phyloP scores from a whole-genome alignment of 1,140 invertebrate species.

The Plutomurus gul region DNA sequence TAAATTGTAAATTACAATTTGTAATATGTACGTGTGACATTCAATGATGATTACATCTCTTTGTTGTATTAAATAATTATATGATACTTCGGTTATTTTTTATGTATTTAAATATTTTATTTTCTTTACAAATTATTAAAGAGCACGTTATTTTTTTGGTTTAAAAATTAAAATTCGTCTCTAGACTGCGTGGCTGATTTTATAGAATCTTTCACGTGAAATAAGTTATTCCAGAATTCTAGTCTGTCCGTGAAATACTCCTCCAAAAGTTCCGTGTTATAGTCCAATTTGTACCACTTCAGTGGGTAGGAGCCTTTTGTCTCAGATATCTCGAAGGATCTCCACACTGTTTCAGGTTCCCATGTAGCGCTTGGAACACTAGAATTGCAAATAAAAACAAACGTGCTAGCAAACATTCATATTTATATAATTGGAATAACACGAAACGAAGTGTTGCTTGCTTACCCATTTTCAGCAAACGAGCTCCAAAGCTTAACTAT shows the following conservation, averaged over 20 bases:
- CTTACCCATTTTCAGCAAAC: constrained; percentile 36
- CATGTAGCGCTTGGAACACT: not conserved
- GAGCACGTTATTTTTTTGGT: too few species aligned
- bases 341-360: constrained; percentile 29
- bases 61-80: too few species aligned
- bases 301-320: constrained; percentile 12
- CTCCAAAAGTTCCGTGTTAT: not conserved
- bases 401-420: too few species aligned
- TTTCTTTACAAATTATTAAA: too few species aligned
- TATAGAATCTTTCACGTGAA: not conserved
- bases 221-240: constrained; percentile 40
- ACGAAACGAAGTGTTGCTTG: not conserved
- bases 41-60: too few species aligned
- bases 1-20: too few species aligned
- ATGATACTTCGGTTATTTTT: too few species aligned
- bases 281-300: constrained; percentile 38
- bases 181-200: not conserved
- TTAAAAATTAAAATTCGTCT: constrained; percentile 2
- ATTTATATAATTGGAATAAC: not conserved
- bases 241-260: constrained; percentile 28
- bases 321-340: constrained; percentile 8
- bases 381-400: not conserved
- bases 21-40: too few species aligned
- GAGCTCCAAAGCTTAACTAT: constrained; percentile 41
- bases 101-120: too few species aligned